A percentile compares a stretch with the other conserved stretches of the same genome.
Conservation (phyloP, 2,888 invertebrate genomes). For the Apodemia zela region DNA sequence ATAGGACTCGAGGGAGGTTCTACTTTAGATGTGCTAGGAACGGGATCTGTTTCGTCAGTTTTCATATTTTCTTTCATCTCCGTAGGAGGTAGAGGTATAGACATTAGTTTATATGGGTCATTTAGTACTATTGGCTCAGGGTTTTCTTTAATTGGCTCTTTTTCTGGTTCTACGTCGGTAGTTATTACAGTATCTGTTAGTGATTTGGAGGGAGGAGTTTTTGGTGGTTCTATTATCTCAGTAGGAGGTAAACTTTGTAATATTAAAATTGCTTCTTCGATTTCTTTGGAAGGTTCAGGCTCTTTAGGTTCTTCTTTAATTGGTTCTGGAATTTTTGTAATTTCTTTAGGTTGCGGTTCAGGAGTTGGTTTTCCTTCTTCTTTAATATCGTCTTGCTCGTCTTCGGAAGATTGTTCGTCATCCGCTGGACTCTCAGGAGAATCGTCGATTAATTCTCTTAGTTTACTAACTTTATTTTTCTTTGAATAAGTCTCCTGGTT, state of each 20-base stretch:
- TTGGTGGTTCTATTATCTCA: conserved; percentile 47
- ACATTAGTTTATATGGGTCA: conserved; percentile 27
- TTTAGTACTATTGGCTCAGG: conserved; percentile 31
- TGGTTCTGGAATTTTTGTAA: conserved; percentile 43
- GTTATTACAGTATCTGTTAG: conserved; percentile 24
- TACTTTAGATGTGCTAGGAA: conserved; percentile 44
- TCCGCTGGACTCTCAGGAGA: conserved; percentile 74
- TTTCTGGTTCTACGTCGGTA: conserved; percentile 24
- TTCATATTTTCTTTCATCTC: conserved; percentile 39
- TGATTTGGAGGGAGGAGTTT: conserved; percentile 48
- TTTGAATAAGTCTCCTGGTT: conserved; percentile 78
- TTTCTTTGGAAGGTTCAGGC: conserved; percentile 37
- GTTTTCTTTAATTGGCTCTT: conserved; percentile 32
- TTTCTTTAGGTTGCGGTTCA: conserved; percentile 40
- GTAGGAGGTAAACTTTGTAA: conserved; percentile 38
- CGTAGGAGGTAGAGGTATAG: conserved; percentile 44
- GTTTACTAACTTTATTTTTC: conserved; percentile 69
- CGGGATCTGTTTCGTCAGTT: conserved; percentile 49
- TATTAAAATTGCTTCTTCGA: conserved; percentile 39
- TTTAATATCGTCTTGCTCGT: conserved; percentile 54
- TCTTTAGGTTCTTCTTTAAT: conserved; percentile 42
- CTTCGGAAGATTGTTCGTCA: conserved; percentile 77
- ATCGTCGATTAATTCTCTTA: conserved; percentile 70
- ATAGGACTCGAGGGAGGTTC: conserved; percentile 65
- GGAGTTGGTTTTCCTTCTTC: conserved; percentile 51